phyloP scores from a whole-genome alignment of 1,140 invertebrate species.

The Zaprionus ghesquierei region DNA sequence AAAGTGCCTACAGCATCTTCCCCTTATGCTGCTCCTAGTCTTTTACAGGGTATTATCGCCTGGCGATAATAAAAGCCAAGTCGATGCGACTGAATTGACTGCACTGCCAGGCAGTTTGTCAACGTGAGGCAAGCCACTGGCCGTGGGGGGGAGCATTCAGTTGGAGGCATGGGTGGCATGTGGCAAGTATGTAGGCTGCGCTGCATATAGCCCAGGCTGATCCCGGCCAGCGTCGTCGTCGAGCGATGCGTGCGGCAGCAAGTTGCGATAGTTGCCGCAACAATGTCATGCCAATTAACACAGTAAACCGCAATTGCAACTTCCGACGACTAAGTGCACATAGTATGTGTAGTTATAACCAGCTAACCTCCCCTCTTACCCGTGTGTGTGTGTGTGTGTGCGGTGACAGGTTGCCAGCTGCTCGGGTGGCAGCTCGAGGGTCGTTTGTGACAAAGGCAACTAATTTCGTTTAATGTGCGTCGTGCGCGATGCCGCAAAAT shows the following conservation, averaged over 20 bases:
- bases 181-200: not conserved
- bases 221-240: not conserved
- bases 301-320: conserved; percentile 72
- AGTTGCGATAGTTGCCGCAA: conserved; percentile 45
- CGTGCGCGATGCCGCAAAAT: conserved; percentile 72
- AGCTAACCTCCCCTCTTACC: not conserved
- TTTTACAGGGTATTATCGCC: conserved; percentile 1
- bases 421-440: conserved; percentile 38
- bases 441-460: conserved; percentile 77
- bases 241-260: conserved; percentile 14
- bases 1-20: no score
- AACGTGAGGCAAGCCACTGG: not conserved
- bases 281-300: conserved; percentile 72
- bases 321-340: conserved; percentile 71
- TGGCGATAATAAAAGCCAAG: not conserved
- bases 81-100: not conserved
- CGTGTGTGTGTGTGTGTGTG: not conserved
- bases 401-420: conserved; percentile 4
- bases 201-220: not conserved
- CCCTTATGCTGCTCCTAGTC: no score
- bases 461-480: conserved; percentile 77
- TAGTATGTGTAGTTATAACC: conserved; percentile 31
- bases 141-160: not conserved
- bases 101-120: not conserved
- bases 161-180: not conserved